Conservation (phyloP, 2,113 vertebrate genomes). For the Hydrochoerus hydrochaeris region DNA sequence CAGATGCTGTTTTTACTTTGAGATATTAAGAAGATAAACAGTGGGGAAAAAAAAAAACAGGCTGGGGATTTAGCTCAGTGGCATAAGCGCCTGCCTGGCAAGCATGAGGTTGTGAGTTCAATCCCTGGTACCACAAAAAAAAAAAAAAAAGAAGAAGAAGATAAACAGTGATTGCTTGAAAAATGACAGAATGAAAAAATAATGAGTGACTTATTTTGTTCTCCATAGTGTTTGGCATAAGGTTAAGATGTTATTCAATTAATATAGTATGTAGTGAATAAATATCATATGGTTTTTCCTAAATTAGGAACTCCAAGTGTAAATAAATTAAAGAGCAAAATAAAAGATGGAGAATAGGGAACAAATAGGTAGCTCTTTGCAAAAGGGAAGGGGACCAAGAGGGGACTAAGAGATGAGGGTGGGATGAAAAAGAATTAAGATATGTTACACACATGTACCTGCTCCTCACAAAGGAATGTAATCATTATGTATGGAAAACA, state of each 20-base stretch:
- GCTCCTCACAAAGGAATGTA: neutral
- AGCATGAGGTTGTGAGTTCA: no score
- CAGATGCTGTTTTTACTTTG: slow-evolving; percentile 38
- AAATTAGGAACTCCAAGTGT: neutral
- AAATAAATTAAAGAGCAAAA: neutral
- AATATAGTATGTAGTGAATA: neutral
- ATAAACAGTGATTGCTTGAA: slow-evolving; percentile 31
- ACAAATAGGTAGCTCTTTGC: neutral
- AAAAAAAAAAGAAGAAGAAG: no score
- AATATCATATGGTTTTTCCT: neutral
- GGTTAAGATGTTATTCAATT: neutral
- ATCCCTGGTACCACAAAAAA: no score
- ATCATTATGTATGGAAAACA: neutral
- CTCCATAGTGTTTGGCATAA: neutral
- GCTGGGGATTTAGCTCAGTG: no score
- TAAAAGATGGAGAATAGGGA: neutral
- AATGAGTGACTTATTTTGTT: neutral
- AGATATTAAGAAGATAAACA: slow-evolving; percentile 48
- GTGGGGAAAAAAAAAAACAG: no score
- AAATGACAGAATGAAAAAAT: slow-evolving; percentile 28
- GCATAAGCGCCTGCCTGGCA: no score
- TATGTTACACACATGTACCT: neutral
- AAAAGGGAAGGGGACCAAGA: neutral
- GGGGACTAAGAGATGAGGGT: neutral
- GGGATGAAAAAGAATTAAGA: neutral